Conservation (phyloP, 2,888 invertebrate species). For the Sclerodermus sp. region DNA sequence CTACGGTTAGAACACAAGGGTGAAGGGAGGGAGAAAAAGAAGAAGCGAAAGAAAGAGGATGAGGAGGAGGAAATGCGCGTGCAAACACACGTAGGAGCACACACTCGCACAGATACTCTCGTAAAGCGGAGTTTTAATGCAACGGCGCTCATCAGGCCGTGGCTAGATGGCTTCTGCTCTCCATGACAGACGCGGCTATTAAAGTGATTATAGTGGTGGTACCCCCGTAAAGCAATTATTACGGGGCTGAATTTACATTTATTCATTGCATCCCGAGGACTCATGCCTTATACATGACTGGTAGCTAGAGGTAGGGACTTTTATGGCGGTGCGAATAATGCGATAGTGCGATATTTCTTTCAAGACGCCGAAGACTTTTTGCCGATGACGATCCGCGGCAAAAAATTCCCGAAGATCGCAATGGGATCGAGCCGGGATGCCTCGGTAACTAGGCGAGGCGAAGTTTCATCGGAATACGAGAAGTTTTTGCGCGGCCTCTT, state of each 20-base stretch:
- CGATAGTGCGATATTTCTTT: slow-evolving; percentile 26
- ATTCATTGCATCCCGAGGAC: slow-evolving; percentile 41
- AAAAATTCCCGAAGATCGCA: too few species aligned
- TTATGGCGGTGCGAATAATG: slow-evolving; percentile 34
- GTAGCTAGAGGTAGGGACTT: slow-evolving; percentile 34
- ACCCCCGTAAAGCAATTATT: slow-evolving; percentile 50
- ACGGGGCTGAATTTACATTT: slow-evolving; percentile 50
- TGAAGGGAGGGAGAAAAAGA: too few species aligned
- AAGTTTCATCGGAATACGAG: too few species aligned
- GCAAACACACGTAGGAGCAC: too few species aligned
- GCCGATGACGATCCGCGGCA: too few species aligned
- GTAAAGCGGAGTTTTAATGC: slow-evolving; percentile 32
- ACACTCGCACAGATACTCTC: slow-evolving; percentile 16
- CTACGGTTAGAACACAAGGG: too few species aligned
- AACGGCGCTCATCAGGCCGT: slow-evolving; percentile 21
- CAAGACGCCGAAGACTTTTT: too few species aligned
- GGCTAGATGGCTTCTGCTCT: slow-evolving; percentile 24
- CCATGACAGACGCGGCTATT: slow-evolving; percentile 47
- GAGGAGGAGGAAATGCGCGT: too few species aligned
- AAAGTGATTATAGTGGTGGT: slow-evolving; percentile 49
- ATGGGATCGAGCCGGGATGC: too few species aligned
- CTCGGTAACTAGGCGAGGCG: too few species aligned
- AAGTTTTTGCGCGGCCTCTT: too few species aligned
- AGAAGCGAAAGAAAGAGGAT: too few species aligned
- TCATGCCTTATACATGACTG: slow-evolving; percentile 47